Evolutionary conservation across 2,113 vertebrate species (phyloP).

Genomic region (Coturnix japonica): DNA sequence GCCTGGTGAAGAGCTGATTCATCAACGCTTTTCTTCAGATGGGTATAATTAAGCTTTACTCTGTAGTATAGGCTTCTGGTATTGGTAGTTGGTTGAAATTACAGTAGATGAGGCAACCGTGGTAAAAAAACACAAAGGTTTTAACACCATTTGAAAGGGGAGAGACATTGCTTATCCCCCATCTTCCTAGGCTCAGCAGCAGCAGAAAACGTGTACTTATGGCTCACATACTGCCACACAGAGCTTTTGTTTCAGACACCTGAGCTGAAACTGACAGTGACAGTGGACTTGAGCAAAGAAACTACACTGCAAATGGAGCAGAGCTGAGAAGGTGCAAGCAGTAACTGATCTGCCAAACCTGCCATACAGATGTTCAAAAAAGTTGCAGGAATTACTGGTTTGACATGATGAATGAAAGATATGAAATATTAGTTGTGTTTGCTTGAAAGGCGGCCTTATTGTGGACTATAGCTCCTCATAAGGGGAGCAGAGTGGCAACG

Average conservation of each 20-base stretch:
- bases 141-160: background rate
- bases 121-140: background rate
- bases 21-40: constrained; percentile 43
- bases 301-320: background rate
- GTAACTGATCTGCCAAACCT: background rate
- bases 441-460: background rate
- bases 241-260: background rate
- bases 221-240: background rate
- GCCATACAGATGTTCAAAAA: background rate
- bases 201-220: background rate
- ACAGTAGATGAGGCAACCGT: background rate
- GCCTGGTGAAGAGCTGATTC: constrained; percentile 69
- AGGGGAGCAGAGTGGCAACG: no score
- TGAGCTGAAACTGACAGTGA: background rate
- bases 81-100: constrained; percentile 21
- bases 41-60: constrained; percentile 63
- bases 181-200: background rate
- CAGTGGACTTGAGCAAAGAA: background rate
- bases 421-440: background rate
- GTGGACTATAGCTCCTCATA: no score
- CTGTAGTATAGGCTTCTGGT: background rate
- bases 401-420: background rate
- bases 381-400: background rate
- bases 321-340: background rate
- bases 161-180: background rate